Conservation (phyloP, 2,888 invertebrate genomes). For the Anagyrus pseudococci region DNA sequence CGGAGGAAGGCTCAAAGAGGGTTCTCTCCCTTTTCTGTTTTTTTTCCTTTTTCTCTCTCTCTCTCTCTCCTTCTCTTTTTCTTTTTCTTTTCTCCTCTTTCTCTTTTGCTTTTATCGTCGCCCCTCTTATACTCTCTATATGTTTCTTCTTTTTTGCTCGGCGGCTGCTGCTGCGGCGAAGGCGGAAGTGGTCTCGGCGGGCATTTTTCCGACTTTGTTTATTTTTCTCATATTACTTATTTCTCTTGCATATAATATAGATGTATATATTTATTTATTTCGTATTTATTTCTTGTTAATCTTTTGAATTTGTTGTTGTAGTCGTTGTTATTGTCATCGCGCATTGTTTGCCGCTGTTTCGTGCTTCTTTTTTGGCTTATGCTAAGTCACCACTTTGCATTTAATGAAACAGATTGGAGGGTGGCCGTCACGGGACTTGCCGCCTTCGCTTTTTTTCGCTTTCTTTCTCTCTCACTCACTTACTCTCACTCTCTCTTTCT, state of each 20-base stretch:
- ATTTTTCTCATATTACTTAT: no score
- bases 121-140: constrained; percentile 6
- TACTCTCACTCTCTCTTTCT: constrained; percentile 8
- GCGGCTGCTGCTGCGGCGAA: no score
- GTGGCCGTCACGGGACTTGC: constrained; percentile 26
- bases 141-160: constrained; percentile 5
- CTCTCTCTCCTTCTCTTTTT: background rate
- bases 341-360: constrained; percentile 16
- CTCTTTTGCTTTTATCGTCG: background rate
- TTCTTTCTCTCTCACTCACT: constrained; percentile 14
- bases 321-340: background rate
- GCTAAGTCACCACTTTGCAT: constrained; percentile 37
- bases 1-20: constrained; percentile 51
- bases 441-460: constrained; percentile 20
- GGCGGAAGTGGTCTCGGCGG: no score
- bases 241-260: no score
- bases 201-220: no score
- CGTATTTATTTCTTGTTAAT: constrained; percentile 20
- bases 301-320: background rate
- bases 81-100: constrained; percentile 14
- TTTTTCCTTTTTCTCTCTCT: constrained; percentile 14
- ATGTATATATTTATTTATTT: no score
- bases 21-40: constrained; percentile 28
- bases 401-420: constrained; percentile 36
- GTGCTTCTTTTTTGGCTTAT: constrained; percentile 15